Conservation (phyloP, 2,113 vertebrate genomes). For the Dinomys branickii region DNA sequence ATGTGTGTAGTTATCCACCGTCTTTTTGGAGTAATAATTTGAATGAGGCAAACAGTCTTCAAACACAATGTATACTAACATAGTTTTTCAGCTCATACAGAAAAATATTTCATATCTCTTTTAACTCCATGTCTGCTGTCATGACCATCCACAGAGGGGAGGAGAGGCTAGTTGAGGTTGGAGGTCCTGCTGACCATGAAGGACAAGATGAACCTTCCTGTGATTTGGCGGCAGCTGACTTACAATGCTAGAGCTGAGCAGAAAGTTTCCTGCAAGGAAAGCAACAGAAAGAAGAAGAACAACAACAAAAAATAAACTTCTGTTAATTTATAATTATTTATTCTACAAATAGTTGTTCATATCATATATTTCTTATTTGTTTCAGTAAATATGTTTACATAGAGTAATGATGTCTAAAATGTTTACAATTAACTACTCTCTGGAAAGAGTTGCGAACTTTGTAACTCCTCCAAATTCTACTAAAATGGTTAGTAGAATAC, state of each 20-base stretch:
- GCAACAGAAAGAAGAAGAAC: background rate
- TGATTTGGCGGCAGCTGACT: background rate
- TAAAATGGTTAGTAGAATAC: too few species aligned
- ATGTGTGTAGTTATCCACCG: background rate
- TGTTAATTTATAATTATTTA: background rate
- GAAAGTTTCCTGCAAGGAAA: background rate
- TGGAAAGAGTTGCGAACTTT: background rate
- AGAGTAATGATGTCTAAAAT: background rate
- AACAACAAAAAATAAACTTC: background rate
- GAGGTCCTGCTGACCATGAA: background rate
- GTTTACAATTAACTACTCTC: background rate
- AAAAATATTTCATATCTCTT: background rate
- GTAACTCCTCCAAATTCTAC: background rate
- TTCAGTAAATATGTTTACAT: background rate
- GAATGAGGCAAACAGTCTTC: background rate
- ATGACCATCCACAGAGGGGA: background rate
- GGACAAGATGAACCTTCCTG: background rate
- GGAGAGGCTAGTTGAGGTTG: rapidly evolving
- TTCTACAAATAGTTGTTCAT: background rate
- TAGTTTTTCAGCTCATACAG: background rate
- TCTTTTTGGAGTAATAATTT: background rate
- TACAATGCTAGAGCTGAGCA: background rate
- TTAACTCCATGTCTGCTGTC: background rate
- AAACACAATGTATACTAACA: background rate
- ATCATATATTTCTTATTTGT: background rate